Base-by-base conservation (phyloP, 2,888 invertebrate genomes). In the Rhingia campestris region DNA sequence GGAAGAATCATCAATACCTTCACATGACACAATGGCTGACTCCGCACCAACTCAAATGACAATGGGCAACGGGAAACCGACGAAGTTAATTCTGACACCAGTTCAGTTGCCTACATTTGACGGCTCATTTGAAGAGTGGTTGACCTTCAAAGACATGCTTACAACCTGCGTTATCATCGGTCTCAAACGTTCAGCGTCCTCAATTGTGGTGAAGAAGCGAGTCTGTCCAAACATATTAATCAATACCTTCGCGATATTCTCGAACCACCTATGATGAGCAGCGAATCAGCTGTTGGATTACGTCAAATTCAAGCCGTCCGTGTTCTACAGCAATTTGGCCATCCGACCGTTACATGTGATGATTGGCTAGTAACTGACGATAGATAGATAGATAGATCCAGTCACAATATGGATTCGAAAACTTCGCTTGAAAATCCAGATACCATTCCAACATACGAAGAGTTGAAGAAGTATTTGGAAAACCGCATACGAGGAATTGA, bases 131-230 rank as follows among this genome's bases (percentile, higher is more conserved):
- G 61, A 69, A 7, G 56, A 77, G 45, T 76, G 81, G 49, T 22
- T 76, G 14, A 67, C 12, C 33, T 85, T 80, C 35, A 72, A 75
- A 39, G 74, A 81, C 12, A 64, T 70, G 66, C 69, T 81, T 22
- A 59, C 37, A 73, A 43, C 10, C 22, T 76, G 73, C 14, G 64
- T 81, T 4, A 69, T 81, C 7, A 0, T 32, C 35, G 7, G 51
- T 74, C 4, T 73, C 39, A 9, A 37, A 59, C 53, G 45, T 59
- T 2, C 53, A 86, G 53, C 67, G 80, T 3, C 30, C 32, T 77
- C 6, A 84, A 84, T 39, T 37, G 58, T 35, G 73, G 85, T n/a
- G 58, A 45, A 32, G 75, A 75, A 10, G 69, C 81, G 4, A 47
- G 3, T 22, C 33, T 80, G 2, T 7, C 84, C 6, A 59, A 64